Percentiles rank a stretch among this genome's conserved stretches.
phyloP scores from a whole-genome alignment of 1,140 invertebrate genomes.

The Procambarus clarkii region DNA sequence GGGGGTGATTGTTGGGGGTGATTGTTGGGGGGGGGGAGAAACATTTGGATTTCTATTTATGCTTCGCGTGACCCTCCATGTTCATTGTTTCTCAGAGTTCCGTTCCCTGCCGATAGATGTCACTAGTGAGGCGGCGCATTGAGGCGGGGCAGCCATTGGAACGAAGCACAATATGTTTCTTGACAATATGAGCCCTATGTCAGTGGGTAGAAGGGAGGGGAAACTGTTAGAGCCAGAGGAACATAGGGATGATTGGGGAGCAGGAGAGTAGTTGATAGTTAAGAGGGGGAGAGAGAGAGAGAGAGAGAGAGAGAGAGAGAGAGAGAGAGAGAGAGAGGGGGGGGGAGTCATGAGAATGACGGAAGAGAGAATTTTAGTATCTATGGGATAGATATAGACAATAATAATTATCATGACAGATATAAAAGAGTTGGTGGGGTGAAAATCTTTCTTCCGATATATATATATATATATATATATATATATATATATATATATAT shows the following conservation, averaged over 20 bases:
- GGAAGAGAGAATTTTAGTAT: too few species aligned
- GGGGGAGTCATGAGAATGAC: too few species aligned
- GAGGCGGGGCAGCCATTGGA: conserved; percentile 51
- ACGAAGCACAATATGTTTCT: conserved; percentile 63
- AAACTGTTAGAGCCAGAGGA: conserved; percentile 15
- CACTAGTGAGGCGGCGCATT: conserved; percentile 63
- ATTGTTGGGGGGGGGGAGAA: too few species aligned
- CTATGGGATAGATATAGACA: too few species aligned
- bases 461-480: too few species aligned
- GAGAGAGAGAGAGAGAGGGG: too few species aligned
- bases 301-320: not conserved
- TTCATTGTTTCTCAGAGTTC: conserved; percentile 62
- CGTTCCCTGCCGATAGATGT: conserved; percentile 64
- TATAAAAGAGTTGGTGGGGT: too few species aligned
- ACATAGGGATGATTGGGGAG: not conserved
- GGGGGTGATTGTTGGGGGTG: too few species aligned
- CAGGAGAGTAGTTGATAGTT: not conserved
- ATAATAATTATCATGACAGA: too few species aligned
- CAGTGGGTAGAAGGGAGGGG: conserved; percentile 11
- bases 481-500: too few species aligned
- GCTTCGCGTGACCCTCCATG: conserved; percentile 52
- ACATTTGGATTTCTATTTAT: conserved; percentile 64
- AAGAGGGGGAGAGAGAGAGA: too few species aligned
- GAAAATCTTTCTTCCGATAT: too few species aligned
- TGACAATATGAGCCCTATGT: conserved; percentile 65